Evolutionary conservation across 1,140 invertebrate species (phyloP), one percentile per base, ranked within the genome.

Genomic region (Drosophila yakuba): DNA sequence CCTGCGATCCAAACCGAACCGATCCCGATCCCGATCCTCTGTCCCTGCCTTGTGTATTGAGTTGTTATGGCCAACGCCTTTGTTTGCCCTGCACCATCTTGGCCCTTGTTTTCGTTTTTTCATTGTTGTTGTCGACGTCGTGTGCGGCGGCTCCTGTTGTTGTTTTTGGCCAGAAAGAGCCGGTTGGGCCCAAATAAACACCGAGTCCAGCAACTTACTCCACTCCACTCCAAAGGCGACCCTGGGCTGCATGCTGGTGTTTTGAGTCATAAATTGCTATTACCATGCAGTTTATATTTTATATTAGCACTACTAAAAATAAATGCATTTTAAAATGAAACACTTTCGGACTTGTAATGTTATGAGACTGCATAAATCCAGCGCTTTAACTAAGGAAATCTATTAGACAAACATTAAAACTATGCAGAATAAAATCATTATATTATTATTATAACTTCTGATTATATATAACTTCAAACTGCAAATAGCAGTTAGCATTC

Each of bases 21-120:
- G 25, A 25, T 5, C 25, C 25, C 38, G 38, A 39, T 48, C 41
- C 35, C 20, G 32, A 17, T 50, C 41, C 55, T 38, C 32, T 52
- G 48, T 20, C 58, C 32, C 39, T 15, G 60, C 51, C 72, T 68
- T 83, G 79, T 86, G 81, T 86, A 86, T 86, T 86, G 83, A 86
- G 83, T 86, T 86, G 82, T 86, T 86, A 86, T 86, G 83, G 82
- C 82, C 82, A 86, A 86, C 82, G 82, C 82, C 82, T 86, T 86
- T 86, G 82, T 86, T 86, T 86, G 79, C 75, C 82, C 83, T 88
- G 74, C 54, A 52, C 38, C 25, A 66, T 61, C 58, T 66, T 80
- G 50, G 50, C 50, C 39, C 57, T 66, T 43, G 66, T 54, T 58
- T 54, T 20, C 20, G 20, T 20, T 20, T 20, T 20, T 20, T 20